Percentiles rank a stretch among this genome's conserved stretches.
phyloP scores from a whole-genome alignment of 1,140 invertebrate genomes.

The Drosophila rhopaloa region DNA sequence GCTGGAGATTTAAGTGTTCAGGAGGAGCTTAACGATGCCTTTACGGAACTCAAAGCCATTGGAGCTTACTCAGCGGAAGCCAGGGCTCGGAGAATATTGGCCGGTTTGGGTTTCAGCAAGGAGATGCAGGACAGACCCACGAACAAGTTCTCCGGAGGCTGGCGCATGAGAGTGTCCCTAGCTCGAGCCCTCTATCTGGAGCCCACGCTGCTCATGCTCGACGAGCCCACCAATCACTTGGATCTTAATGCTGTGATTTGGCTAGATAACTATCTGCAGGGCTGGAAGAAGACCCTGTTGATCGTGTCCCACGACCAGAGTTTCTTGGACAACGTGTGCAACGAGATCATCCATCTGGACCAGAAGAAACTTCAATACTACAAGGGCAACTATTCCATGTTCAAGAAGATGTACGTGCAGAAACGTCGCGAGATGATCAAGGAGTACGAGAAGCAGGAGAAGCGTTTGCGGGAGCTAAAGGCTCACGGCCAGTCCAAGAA shows the following conservation, averaged over 20 bases:
- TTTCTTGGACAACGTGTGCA: slow-evolving; percentile 99
- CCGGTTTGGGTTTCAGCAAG: slow-evolving; percentile 97
- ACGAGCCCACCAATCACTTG: slow-evolving; percentile 98
- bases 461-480: slow-evolving; percentile 96
- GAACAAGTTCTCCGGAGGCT: slow-evolving; percentile 98
- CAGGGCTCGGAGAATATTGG: slow-evolving; percentile 96
- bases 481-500: slow-evolving; percentile 97
- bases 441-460: slow-evolving; percentile 99
- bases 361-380: slow-evolving; percentile 98
- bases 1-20: slow-evolving; percentile 89
- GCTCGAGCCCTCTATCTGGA: slow-evolving; percentile 96
- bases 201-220: slow-evolving; percentile 97
- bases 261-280: slow-evolving; percentile 99
- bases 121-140: slow-evolving; percentile 98
- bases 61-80: slow-evolving; percentile 98
- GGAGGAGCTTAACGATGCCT: slow-evolving; percentile 95
- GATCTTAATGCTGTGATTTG: slow-evolving; percentile 99
- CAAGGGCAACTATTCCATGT: slow-evolving; percentile 99
- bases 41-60: slow-evolving; percentile 97
- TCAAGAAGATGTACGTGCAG: slow-evolving; percentile 99
- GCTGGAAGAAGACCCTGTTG: slow-evolving; percentile 98
- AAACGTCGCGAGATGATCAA: slow-evolving; percentile 98
- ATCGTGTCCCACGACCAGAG: slow-evolving; percentile 99
- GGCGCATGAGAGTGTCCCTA: slow-evolving; percentile 99
- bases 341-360: slow-evolving; percentile 99